phyloP scores from a whole-genome alignment of 2,113 vertebrate genomes.

The Spilogale gracilis region DNA sequence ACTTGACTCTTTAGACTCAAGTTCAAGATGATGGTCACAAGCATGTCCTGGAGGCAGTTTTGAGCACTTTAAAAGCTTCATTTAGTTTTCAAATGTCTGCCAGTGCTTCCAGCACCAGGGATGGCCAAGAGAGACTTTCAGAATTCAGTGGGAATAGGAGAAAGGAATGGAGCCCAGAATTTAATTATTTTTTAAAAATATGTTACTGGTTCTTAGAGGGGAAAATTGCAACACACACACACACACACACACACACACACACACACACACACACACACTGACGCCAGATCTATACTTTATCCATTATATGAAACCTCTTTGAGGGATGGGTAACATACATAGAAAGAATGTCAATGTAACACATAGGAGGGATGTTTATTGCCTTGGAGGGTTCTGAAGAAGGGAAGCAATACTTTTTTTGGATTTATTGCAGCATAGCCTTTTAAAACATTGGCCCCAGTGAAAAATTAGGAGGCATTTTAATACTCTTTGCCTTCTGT shows the following conservation, averaged over 20 bases:
- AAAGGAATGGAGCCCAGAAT: background rate
- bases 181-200: conserved; percentile 42
- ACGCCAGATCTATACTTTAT: conserved; percentile 41
- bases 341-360: background rate
- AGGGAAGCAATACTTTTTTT: background rate
- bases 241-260: background rate
- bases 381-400: conserved; percentile 37
- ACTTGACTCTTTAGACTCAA: conserved; percentile 69
- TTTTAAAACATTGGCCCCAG: background rate
- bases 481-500: background rate
- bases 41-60: conserved; percentile 75
- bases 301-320: background rate
- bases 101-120: background rate
- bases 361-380: background rate
- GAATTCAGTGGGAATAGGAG: conserved; percentile 59
- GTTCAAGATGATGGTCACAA: conserved; percentile 77
- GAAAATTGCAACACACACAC: background rate
- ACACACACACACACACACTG: background rate
- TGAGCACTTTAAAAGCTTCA: conserved; percentile 69
- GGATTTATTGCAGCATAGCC: background rate
- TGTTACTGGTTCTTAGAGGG: background rate
- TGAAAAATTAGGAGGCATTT: conserved; percentile 24
- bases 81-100: conserved; percentile 79
- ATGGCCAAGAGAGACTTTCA: conserved; percentile 42
- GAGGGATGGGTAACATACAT: background rate